Evolutionary conservation across 2,113 vertebrate genomes (phyloP).

Genomic region (Gymnobelideus leadbeateri): DNA sequence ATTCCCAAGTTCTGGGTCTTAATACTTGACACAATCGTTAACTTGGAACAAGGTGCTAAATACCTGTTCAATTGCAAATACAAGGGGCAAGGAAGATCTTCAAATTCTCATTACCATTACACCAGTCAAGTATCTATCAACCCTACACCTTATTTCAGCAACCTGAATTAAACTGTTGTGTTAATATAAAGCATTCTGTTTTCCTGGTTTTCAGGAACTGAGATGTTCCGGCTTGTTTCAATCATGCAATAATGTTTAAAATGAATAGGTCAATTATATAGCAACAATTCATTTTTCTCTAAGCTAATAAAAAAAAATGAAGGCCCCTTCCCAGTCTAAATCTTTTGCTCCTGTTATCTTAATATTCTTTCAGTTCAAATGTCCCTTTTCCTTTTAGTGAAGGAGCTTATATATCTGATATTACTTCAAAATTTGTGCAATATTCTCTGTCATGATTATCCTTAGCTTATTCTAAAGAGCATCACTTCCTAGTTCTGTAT

Average conservation of each 20-base stretch:
- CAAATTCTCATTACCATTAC: no score
- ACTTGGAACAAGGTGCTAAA: no score
- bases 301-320: conserved; percentile 30
- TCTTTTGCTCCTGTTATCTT: background rate
- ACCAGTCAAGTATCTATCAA: background rate
- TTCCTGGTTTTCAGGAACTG: background rate
- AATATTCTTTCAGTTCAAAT: conserved; percentile 20
- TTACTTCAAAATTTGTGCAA: background rate
- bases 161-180: background rate
- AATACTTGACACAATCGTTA: no score
- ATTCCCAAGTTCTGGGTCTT: no score
- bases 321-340: background rate
- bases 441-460: conserved; percentile 33
- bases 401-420: background rate
- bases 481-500: conserved; percentile 12
- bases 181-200: background rate
- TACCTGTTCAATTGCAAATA: no score
- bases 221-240: conserved; percentile 11
- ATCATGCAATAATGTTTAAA: background rate
- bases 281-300: background rate
- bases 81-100: no score
- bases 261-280: background rate
- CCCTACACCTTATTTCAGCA: background rate
- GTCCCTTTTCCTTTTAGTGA: conserved; percentile 6
- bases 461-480: conserved; percentile 43